Percentiles rank a stretch among this genome's conserved stretches.
phyloP scores from a whole-genome alignment of 2,797 vertebrate genomes.

The Apogon talboti region DNA sequence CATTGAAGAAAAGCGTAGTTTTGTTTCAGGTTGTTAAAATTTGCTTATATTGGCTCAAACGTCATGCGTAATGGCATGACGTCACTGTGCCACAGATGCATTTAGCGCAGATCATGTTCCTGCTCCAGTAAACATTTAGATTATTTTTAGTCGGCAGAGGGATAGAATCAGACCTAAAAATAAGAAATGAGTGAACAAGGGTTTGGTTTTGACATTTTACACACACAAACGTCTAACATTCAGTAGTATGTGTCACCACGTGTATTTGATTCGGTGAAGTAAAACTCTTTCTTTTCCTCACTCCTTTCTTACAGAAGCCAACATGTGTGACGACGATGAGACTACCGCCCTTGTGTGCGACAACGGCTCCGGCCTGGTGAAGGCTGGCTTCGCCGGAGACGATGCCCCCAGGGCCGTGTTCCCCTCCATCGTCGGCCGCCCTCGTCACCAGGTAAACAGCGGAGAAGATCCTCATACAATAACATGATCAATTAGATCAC shows the following conservation, averaged over 20 bases:
- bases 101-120: slow-evolving; percentile 16
- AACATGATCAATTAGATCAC: neutral
- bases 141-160: neutral
- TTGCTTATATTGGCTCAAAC: neutral
- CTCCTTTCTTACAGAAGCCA: slow-evolving; percentile 78
- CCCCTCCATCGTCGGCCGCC: slow-evolving; percentile 99
- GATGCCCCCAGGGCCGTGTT: slow-evolving; percentile 98
- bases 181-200: neutral
- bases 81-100: slow-evolving; percentile 15
- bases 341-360: slow-evolving; percentile 97
- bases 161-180: neutral
- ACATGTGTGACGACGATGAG: slow-evolving; percentile 98
- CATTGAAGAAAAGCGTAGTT: neutral
- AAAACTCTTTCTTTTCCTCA: slow-evolving; percentile 9
- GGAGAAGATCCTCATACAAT: slow-evolving; percentile 1
- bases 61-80: slow-evolving; percentile 33
- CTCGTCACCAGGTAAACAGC: slow-evolving; percentile 93
- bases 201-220: neutral
- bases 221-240: neutral
- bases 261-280: slow-evolving; percentile 6
- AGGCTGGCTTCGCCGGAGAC: slow-evolving; percentile 97
- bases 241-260: neutral
- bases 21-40: neutral
- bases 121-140: neutral
- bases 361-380: slow-evolving; percentile 98